phyloP scores from a whole-genome alignment of 1,140 invertebrate genomes.

The Pristionchus pacificus region DNA sequence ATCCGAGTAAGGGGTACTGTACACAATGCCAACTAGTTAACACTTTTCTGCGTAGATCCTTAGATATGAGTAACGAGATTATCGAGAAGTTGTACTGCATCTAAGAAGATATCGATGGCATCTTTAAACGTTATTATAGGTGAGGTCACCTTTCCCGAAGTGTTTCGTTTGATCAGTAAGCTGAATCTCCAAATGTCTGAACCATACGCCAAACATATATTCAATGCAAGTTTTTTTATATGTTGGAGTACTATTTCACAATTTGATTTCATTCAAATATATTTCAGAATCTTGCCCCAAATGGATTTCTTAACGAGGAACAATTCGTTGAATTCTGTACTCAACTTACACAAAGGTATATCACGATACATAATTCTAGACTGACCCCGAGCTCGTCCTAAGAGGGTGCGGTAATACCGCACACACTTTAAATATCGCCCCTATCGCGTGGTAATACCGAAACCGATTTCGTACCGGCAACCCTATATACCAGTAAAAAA shows the following conservation, averaged over 20 bases:
- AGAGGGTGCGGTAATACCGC: not conserved
- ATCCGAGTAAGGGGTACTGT: no score
- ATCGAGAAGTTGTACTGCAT: no score
- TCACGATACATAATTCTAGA: conserved; percentile 24
- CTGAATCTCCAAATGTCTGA: conserved; percentile 53
- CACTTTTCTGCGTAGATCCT: no score
- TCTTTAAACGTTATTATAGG: conserved; percentile 40
- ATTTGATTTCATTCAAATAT: conserved; percentile 9
- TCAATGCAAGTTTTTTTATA: conserved; percentile 40
- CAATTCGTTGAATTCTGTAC: not conserved
- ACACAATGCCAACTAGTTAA: no score
- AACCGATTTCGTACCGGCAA: no score
- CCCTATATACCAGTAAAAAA: no score
- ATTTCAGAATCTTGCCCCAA: not conserved
- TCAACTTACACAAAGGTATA: not conserved
- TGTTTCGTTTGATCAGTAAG: conserved; percentile 52
- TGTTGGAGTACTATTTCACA: no score
- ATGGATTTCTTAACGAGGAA: not conserved
- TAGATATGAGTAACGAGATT: no score
- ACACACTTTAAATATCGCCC: not conserved
- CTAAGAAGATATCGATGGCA: no score
- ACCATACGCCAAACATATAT: conserved; percentile 46
- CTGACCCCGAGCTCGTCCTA: conserved; percentile 1
- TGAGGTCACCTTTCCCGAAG: conserved; percentile 46
- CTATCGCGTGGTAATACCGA: not conserved